Evolutionary conservation across 2,797 vertebrate genomes (phyloP), one percentile per base, ranked within the genome.

Genomic region (Smutsia gigantea): DNA sequence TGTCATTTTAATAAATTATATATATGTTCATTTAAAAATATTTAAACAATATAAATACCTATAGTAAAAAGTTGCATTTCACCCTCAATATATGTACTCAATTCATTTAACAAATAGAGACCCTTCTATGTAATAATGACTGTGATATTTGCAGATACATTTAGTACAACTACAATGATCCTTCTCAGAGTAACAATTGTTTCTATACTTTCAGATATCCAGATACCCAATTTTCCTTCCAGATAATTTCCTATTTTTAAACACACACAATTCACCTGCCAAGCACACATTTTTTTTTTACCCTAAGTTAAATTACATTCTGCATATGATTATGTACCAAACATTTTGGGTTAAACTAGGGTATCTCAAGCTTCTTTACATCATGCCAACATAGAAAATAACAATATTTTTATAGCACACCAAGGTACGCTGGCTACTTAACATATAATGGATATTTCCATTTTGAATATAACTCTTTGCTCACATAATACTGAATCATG

Each of bases 1-100:
- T 51, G 68, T 59, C 7, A 31, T 71, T 95, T 78, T 37, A 91
- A 87, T 79, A 39, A 85, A 72, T 78, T 85, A 74, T 71, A 86
- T 42, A n/a, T 31, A 49, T n/a, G 4, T 17, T 23, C 27, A 87
- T 57, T 68, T 88, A 7, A 57, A 92, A 81, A 94, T 63, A 90
- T 68, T 55, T 68, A 59, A 87, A n/a, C 49, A 42, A 68, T n/a
- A 34, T 61, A 69, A 7, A 55, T 55, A 64, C 25, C 29, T 93
- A 39, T 46, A 61, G 25, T 34, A 71, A 74, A 74, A 94, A 82
- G 17, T 7, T 87, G 5, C 46, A 21, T 68, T 89, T 87, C 17
- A 72, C 2, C 10, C 21, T 83, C 27, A 75, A 19, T 64, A 55
- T 59, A 57, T 34, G 83, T 74, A 46, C 49, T 82, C 61, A 1